A percentile compares a stretch with the other conserved stretches of the same genome.
These are phyloP conservation scores for Tetraodon nigroviridis DNA, from an alignment of 2,113 vertebrate species.

Conservation along the genomic window DNA sequence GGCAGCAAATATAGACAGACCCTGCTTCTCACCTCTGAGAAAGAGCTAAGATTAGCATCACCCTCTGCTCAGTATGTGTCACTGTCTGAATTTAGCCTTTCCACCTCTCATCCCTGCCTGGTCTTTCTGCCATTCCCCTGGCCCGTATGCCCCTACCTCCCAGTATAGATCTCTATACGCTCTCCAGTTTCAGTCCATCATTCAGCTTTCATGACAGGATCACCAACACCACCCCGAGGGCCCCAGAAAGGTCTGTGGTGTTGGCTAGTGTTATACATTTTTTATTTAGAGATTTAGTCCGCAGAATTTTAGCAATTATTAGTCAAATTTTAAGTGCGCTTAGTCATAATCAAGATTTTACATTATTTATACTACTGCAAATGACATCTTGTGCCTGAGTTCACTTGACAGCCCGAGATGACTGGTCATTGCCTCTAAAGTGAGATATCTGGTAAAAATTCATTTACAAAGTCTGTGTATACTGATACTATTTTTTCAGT, in stretches of 20 bases:
- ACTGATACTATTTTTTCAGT: neutral
- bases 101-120: conserved; percentile 39
- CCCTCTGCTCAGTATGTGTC: conserved; percentile 60
- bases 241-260: conserved; percentile 1
- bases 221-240: conserved; percentile 25
- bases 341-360: neutral
- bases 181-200: conserved; percentile 51
- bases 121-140: conserved; percentile 58
- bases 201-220: conserved; percentile 47
- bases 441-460: neutral
- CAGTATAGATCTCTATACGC: conserved; percentile 48
- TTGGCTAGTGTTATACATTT: neutral
- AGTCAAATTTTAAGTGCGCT: too few relatives aligned
- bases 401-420: neutral
- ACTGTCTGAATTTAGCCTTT: conserved; percentile 60
- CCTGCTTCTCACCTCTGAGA: conserved; percentile 70
- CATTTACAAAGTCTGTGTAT: neutral
- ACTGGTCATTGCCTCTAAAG: neutral
- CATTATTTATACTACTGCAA: neutral
- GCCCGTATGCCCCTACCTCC: conserved; percentile 46
- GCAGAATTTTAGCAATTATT: too few relatives aligned
- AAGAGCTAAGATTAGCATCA: conserved; percentile 71
- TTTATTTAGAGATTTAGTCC: neutral
- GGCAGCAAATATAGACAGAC: conserved; percentile 68
- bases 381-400: neutral